Conservation (phyloP, 2,797 vertebrate species). For the Darevskia mixta region DNA sequence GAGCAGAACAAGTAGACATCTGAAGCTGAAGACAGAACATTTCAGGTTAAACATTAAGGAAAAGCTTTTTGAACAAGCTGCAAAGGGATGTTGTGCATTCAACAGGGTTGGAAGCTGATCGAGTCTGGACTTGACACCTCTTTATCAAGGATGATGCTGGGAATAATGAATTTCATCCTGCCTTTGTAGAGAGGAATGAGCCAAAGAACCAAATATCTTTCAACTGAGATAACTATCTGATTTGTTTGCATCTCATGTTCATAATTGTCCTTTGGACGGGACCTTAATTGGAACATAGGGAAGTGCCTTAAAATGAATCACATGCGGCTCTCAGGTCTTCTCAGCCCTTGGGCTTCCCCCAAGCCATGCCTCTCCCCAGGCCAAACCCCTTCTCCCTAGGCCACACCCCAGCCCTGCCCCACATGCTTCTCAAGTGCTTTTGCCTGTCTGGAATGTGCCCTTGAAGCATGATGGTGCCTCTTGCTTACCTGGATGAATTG, state of each 20-base stretch:
- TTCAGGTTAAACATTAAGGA: conserved; percentile 37
- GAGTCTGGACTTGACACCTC: conserved; percentile 51
- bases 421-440: too few species aligned
- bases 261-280: conserved; percentile 38
- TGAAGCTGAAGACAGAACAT: conserved; percentile 34
- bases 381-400: too few species aligned
- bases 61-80: conserved; percentile 3
- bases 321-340: too few species aligned
- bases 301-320: background rate
- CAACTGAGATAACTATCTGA: conserved; percentile 17
- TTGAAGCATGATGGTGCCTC: too few species aligned
- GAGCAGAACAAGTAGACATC: conserved; percentile 33
- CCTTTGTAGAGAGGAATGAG: conserved; percentile 47
- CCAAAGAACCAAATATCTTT: conserved; percentile 32
- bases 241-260: conserved; percentile 58
- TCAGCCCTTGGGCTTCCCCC: too few species aligned
- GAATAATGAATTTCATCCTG: conserved; percentile 56
- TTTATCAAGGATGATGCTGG: conserved; percentile 42
- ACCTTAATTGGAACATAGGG: background rate
- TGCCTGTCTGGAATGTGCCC: too few species aligned
- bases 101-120: conserved; percentile 37
- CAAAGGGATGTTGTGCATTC: conserved; percentile 32
- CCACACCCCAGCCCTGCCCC: too few species aligned
- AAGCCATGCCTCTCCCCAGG: too few species aligned
- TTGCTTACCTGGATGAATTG: too few species aligned